A percentile compares a stretch with the other conserved stretches of the same genome.
Conservation (phyloP, 30 jellyfish, hydroid and myxozoan genomes). For the Clytia hemisphaerica region DNA sequence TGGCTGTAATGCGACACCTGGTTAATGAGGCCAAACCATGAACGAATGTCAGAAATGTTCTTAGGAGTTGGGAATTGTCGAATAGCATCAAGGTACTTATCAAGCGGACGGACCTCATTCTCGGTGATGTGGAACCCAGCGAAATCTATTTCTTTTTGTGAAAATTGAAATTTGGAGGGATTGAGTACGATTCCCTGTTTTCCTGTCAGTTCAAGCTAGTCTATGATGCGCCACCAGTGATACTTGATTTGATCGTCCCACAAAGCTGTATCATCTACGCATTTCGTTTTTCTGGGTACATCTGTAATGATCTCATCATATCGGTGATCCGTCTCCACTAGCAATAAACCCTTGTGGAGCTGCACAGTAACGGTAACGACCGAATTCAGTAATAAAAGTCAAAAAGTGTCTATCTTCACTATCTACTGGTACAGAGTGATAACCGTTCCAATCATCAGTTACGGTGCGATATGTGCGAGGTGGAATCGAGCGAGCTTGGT, state of each 20-base stretch:
- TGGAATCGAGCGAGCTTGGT: constrained; percentile 15
- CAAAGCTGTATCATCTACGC: constrained; percentile 16
- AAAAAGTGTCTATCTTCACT: constrained; percentile 9
- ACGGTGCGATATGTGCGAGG: constrained; percentile 10
- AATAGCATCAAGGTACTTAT: constrained; percentile 11
- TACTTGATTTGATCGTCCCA: constrained; percentile 16
- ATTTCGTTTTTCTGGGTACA: constrained; percentile 9
- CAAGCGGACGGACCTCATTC: constrained; percentile 5
- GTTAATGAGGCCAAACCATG: no score
- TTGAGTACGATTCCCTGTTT: constrained; percentile 10
- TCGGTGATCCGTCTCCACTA: constrained; percentile 52
- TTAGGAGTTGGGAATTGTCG: not conserved
- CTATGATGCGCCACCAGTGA: constrained; percentile 17
- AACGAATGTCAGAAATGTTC: constrained; percentile 9
- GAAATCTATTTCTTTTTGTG: constrained; percentile 13
- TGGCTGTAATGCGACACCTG: not conserved
- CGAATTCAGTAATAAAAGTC: constrained; percentile 1
- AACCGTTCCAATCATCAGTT: constrained; percentile 11
- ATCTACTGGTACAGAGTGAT: no score
- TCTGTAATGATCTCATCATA: constrained; percentile 23
- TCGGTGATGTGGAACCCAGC: constrained; percentile 14
- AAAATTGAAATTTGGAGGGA: constrained; percentile 4
- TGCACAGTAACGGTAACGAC: constrained; percentile 19
- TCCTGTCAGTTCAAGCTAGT: constrained; percentile 9
- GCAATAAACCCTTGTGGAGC: constrained; percentile 26